Evolutionary conservation across 2,113 vertebrate genomes (phyloP).

Genomic region (Chaetura pelagica): DNA sequence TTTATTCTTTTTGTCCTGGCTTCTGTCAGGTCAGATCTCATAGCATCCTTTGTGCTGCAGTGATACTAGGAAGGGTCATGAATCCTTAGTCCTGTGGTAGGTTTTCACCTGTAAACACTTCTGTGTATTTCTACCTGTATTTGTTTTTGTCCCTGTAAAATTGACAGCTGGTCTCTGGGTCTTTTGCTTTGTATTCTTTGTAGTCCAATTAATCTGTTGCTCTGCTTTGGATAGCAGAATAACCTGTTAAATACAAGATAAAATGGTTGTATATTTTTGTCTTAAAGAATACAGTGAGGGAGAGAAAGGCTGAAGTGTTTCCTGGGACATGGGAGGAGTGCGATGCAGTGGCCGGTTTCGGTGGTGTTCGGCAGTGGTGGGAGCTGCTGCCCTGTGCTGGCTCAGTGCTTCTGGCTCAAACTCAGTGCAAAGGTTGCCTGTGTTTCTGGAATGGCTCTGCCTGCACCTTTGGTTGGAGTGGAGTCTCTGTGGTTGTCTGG

Average conservation of each 20-base stretch:
- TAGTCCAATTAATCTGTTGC: neutral
- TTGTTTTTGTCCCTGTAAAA: neutral
- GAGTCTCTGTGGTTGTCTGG: neutral
- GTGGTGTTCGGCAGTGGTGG: neutral
- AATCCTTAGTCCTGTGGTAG: neutral
- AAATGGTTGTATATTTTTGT: neutral
- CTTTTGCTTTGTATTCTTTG: neutral
- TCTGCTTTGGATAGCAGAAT: neutral
- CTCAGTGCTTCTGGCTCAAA: neutral
- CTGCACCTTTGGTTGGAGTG: neutral
- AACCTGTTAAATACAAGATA: neutral
- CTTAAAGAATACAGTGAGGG: neutral
- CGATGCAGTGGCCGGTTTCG: rapidly evolving
- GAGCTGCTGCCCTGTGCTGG: neutral
- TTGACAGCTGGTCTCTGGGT: neutral
- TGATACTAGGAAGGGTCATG: neutral
- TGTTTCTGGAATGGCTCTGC: neutral
- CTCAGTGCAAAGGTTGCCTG: neutral
- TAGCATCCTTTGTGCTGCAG: neutral
- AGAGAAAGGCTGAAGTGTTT: neutral
- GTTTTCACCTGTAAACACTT: neutral
- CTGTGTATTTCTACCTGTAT: neutral
- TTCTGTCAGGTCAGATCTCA: neutral
- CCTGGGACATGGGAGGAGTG: neutral
- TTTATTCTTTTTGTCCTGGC: neutral